phyloP scores from a whole-genome alignment of 2,888 invertebrate species.

The Melanostoma mellinum region DNA sequence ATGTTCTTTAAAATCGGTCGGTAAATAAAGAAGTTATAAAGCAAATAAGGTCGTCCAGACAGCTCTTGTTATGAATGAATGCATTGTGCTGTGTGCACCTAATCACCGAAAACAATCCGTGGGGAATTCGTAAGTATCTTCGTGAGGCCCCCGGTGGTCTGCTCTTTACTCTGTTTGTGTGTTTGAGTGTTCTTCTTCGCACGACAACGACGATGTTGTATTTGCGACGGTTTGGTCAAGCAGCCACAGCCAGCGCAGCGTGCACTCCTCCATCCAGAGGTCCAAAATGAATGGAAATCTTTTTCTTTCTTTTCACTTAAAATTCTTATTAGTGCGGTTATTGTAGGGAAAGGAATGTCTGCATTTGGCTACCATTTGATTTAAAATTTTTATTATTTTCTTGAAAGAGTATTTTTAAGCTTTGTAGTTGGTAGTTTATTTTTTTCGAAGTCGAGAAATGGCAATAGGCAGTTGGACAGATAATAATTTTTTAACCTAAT shows the following conservation, averaged over 20 bases:
- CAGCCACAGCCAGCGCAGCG: constrained; percentile 25
- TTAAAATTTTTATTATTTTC: too few relatives aligned
- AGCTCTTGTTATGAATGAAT: constrained; percentile 71
- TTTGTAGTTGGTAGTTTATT: too few relatives aligned
- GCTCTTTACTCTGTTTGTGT: constrained; percentile 39
- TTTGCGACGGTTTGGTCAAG: constrained; percentile 4
- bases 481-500: too few relatives aligned
- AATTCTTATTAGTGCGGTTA: too few relatives aligned
- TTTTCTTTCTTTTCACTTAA: too few relatives aligned
- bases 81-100: constrained; percentile 69
- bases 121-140: constrained; percentile 64
- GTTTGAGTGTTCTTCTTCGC: constrained; percentile 42
- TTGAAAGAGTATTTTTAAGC: too few relatives aligned
- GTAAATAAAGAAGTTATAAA: constrained; percentile 71
- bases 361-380: too few relatives aligned
- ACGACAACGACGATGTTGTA: constrained; percentile 34
- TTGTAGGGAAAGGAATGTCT: too few relatives aligned
- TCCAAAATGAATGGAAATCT: too few relatives aligned
- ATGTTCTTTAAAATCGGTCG: constrained; percentile 68
- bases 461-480: too few relatives aligned
- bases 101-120: constrained; percentile 66
- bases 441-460: too few relatives aligned
- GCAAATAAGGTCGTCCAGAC: constrained; percentile 63
- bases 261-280: constrained; percentile 6
- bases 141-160: constrained; percentile 72